Evolutionary conservation across 2,797 vertebrate species (phyloP).

Genomic region (Megalops cyprinoides): DNA sequence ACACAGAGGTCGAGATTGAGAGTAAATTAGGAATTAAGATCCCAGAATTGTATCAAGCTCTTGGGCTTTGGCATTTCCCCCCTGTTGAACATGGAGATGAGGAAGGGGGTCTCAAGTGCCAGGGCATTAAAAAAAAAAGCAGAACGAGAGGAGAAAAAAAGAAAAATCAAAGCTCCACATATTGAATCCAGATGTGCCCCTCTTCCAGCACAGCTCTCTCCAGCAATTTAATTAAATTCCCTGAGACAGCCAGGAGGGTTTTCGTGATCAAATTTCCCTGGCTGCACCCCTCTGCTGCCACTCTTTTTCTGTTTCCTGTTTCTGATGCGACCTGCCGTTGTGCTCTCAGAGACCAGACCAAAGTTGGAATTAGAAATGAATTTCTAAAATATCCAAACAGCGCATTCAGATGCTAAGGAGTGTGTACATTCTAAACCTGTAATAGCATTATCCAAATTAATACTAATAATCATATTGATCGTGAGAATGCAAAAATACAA

Average conservation of each 20-base stretch:
- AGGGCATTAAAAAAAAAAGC: slow-evolving; percentile 10
- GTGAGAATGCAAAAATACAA: background rate
- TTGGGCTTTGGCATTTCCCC: slow-evolving; percentile 54
- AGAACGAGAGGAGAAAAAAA: slow-evolving; percentile 49
- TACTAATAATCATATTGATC: too few species aligned
- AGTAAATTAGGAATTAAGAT: slow-evolving; percentile 56
- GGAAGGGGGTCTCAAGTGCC: slow-evolving; percentile 56
- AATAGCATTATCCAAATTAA: too few species aligned
- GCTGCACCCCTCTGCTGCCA: slow-evolving; percentile 71
- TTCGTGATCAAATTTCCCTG: slow-evolving; percentile 82
- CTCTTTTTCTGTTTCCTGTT: slow-evolving; percentile 46
- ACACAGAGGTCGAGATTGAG: background rate
- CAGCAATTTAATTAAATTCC: slow-evolving; percentile 86
- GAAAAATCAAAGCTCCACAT: slow-evolving; percentile 75
- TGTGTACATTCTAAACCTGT: too few species aligned
- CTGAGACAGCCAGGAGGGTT: slow-evolving; percentile 81
- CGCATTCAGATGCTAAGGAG: background rate
- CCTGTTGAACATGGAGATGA: slow-evolving; percentile 59
- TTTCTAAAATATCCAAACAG: background rate
- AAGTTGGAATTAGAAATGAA: slow-evolving; percentile 22
- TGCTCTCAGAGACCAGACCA: slow-evolving; percentile 57
- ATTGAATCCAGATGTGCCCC: slow-evolving; percentile 83
- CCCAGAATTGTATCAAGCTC: slow-evolving; percentile 61
- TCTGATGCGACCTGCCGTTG: slow-evolving; percentile 70
- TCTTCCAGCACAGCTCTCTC: slow-evolving; percentile 62